phyloP scores from a whole-genome alignment of 1,140 invertebrate species.

The Bombus fervidus region DNA sequence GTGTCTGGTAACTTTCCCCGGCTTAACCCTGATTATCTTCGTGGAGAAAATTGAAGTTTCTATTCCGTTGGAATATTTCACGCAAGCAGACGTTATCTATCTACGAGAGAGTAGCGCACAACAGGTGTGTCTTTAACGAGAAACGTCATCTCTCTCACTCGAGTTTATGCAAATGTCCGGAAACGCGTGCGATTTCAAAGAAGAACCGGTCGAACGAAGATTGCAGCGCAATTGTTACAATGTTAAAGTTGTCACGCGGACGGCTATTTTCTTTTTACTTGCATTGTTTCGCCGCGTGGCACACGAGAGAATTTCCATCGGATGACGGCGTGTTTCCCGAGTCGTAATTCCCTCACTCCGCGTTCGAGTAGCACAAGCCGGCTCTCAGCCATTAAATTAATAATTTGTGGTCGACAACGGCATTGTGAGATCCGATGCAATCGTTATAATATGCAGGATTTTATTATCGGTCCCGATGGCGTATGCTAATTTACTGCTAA shows the following conservation, averaged over 20 bases:
- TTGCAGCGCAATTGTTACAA: constrained; percentile 32
- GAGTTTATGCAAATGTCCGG: neutral
- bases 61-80: neutral
- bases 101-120: neutral
- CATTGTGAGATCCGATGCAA: constrained; percentile 82
- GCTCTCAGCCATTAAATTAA: constrained; percentile 80
- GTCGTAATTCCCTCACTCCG: constrained; percentile 66
- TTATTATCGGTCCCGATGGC: constrained; percentile 81
- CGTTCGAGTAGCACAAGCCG: constrained; percentile 24
- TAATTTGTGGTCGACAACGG: constrained; percentile 82
- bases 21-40: neutral
- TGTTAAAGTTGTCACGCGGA: constrained; percentile 15
- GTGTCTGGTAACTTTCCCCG: neutral
- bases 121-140: constrained; percentile 41
- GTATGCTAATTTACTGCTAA: constrained; percentile 83
- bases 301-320: constrained; percentile 54
- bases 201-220: constrained; percentile 6
- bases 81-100: neutral
- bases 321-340: constrained; percentile 46
- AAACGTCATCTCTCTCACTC: neutral
- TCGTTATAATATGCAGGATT: constrained; percentile 82
- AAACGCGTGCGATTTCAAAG: neutral
- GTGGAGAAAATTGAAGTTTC: neutral
- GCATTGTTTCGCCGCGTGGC: neutral
- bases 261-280: neutral